phyloP scores from a whole-genome alignment of 64 coral and sea anemone species.

The Exaiptasia diaphana region DNA sequence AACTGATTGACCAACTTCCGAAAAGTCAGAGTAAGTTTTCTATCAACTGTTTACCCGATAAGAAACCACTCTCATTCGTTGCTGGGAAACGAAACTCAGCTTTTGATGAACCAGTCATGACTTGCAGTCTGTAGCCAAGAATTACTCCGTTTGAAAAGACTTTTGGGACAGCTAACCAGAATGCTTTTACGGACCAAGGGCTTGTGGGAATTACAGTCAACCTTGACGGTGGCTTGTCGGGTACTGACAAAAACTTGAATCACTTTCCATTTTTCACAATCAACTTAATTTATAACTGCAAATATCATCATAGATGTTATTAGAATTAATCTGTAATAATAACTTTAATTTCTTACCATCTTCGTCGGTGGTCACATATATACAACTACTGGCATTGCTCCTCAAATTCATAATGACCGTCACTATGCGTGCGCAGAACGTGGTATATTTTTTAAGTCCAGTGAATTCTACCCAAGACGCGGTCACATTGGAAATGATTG shows the following conservation, averaged over 20 bases:
- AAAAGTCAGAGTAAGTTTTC: neutral
- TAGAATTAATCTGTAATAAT: neutral
- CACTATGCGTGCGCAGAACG: constrained; percentile 10
- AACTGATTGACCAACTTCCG: neutral
- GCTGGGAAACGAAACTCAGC: neutral
- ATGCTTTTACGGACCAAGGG: neutral
- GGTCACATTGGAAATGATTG: neutral
- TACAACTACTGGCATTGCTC: constrained; percentile 30
- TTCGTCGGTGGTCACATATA: constrained; percentile 20
- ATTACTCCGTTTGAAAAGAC: neutral
- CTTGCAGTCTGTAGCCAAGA: constrained; percentile 7
- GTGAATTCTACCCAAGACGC: neutral
- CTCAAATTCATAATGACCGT: neutral
- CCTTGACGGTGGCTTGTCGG: neutral
- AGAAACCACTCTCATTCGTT: neutral
- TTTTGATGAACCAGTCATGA: neutral
- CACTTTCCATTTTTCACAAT: neutral
- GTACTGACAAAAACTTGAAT: neutral
- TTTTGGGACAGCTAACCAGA: neutral
- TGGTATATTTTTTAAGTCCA: constrained; percentile 3
- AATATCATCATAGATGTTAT: neutral
- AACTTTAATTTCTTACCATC: neutral
- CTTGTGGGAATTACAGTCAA: neutral
- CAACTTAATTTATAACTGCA: neutral
- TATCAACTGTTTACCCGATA: neutral